Evolutionary conservation across 2,797 vertebrate species (phyloP).

Genomic region (Hippoglossus hippoglossus): DNA sequence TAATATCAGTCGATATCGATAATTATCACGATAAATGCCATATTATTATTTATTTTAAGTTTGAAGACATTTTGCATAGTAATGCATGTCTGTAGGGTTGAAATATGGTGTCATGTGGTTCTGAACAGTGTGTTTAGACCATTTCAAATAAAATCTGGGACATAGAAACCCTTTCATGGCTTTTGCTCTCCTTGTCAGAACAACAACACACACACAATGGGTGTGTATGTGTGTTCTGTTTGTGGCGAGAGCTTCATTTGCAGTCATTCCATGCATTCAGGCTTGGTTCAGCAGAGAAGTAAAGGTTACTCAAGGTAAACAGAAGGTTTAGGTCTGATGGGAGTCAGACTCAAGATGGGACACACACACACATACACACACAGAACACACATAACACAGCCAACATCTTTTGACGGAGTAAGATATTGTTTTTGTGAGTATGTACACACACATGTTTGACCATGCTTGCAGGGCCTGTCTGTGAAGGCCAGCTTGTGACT

Average conservation of each 20-base stretch:
- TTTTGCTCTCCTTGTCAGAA: neutral
- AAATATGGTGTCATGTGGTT: no score
- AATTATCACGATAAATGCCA: no score
- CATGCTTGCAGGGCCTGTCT: constrained; percentile 8
- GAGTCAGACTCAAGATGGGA: constrained; percentile 1
- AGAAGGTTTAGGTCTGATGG: constrained; percentile 3
- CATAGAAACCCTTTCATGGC: no score
- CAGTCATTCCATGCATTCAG: neutral
- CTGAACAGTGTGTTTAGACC: no score
- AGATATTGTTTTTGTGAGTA: constrained; percentile 21
- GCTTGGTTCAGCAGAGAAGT: constrained; percentile 15
- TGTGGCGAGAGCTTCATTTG: neutral
- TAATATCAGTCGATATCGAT: no score
- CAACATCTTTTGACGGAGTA: constrained; percentile 4
- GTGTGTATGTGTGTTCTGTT: neutral
- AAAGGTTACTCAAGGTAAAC: constrained; percentile 48
- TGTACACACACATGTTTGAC: constrained; percentile 10
- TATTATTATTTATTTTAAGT: no score
- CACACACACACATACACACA: neutral
- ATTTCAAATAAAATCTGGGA: no score
- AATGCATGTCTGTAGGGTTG: neutral
- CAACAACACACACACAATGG: neutral
- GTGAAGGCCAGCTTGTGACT: constrained; percentile 35
- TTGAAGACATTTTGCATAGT: no score
- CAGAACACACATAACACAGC: constrained; percentile 7